A percentile compares a stretch with the other conserved stretches of the same genome.
Conservation (phyloP, 2,113 vertebrate species). For the Oncorhynchus gorbuscha region DNA sequence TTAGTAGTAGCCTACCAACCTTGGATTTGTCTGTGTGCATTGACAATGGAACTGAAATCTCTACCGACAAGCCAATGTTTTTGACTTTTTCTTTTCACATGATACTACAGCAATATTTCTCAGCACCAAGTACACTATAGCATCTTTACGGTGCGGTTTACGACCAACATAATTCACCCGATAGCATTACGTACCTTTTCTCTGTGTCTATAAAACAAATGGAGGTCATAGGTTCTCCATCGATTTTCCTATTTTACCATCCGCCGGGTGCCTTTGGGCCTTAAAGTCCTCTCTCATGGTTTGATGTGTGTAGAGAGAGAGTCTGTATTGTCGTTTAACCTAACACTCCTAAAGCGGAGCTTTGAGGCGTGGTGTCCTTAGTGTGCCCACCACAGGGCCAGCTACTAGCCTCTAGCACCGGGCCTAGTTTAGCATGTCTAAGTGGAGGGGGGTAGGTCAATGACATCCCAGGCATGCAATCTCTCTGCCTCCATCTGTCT, state of each 20-base stretch:
- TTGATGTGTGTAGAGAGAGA: not conserved
- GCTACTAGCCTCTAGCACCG: not conserved
- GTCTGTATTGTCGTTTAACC: not conserved
- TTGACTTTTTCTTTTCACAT: conserved; percentile 48
- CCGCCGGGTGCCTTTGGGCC: conserved; percentile 2
- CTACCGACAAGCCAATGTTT: conserved; percentile 5
- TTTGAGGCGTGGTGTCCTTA: not conserved
- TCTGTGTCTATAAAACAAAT: conserved; percentile 34
- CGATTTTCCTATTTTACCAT: conserved; percentile 23
- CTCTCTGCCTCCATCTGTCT: conserved; percentile 33
- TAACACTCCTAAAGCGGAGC: not conserved
- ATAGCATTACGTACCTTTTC: conserved; percentile 5
- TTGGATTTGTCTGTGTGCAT: too few species aligned
- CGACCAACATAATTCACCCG: conserved; percentile 20
- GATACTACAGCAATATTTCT: conserved; percentile 21
- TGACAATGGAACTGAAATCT: too few species aligned
- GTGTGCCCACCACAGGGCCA: not conserved
- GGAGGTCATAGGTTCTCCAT: conserved; percentile 27
- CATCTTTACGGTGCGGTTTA: conserved; percentile 28
- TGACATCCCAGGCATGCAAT: conserved; percentile 33
- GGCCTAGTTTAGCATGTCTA: conserved; percentile 31
- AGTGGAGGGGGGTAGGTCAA: conserved; percentile 29
- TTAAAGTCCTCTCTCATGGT: not conserved
- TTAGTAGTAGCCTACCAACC: too few species aligned
- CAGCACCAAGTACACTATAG: not conserved